Evolutionary conservation across 2,113 vertebrate genomes (phyloP).

Genomic region (Thomomys bottae): DNA sequence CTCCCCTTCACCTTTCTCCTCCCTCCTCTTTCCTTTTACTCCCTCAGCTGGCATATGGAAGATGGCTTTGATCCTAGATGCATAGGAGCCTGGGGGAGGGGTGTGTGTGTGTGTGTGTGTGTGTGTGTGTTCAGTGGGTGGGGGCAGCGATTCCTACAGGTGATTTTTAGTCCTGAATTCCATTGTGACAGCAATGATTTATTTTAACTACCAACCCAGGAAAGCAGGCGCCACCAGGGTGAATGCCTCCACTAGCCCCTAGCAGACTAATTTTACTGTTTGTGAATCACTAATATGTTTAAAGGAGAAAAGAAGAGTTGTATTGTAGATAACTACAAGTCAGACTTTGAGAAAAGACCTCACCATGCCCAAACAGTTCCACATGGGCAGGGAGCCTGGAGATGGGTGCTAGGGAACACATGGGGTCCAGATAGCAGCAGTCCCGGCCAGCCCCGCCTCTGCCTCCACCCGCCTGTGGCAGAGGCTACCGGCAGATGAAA

Average conservation of each 20-base stretch:
- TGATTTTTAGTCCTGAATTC: constrained; percentile 78
- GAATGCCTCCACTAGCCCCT: constrained; percentile 60
- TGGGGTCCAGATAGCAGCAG: constrained; percentile 53
- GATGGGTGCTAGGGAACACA: constrained; percentile 52
- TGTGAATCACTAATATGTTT: constrained; percentile 75
- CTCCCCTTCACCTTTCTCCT: neutral
- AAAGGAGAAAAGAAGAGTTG: neutral
- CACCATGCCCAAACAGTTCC: constrained; percentile 71
- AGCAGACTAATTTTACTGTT: constrained; percentile 79
- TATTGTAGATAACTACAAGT: constrained; percentile 67
- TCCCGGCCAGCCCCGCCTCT: neutral
- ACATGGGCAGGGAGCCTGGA: constrained; percentile 42
- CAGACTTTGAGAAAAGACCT: constrained; percentile 60
- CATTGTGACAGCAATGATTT: constrained; percentile 82
- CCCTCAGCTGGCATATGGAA: constrained; percentile 25
- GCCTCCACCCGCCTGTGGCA: neutral
- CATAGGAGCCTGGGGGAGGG: neutral
- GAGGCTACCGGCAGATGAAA: constrained; percentile 75
- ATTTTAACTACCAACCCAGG: constrained; percentile 75
- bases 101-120: neutral
- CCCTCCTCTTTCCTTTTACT: accelerated
- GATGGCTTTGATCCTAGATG: constrained; percentile 71
- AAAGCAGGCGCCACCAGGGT: constrained; percentile 76
- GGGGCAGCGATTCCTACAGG: constrained; percentile 68
- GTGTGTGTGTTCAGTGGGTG: neutral